Evolutionary conservation across 1,140 invertebrate genomes (phyloP), one percentile per base, ranked within the genome.

Genomic region (Caenorhabditis inopinata): DNA sequence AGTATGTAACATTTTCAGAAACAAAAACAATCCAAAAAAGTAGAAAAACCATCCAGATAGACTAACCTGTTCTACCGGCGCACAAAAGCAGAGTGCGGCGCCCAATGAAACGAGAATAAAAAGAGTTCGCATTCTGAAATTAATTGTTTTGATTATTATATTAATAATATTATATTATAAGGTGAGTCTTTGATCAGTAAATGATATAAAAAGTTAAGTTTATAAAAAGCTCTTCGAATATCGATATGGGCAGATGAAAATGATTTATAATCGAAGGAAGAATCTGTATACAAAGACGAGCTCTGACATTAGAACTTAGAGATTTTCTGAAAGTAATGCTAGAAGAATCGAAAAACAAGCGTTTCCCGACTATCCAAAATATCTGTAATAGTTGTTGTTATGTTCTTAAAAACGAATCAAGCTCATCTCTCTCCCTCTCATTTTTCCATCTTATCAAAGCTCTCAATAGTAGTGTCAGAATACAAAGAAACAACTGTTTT

Each of bases 81-180:
- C 58, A 68, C 32, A 38, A 18, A 68, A 68, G 58, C 58, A 32
- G 32, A 68, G 58, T 68, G 32, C 58, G 32, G 58, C 58, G 58
- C 58, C 35, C 58, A 68, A 68, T 18, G 58, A 68, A 68, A 68
- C 58, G n/a, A 68, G 32, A 27, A 68, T 68, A 16, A 68, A 68
- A 38, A 68, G 58, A 68, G 58, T 68, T 68, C 58, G 58, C 58
- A 68, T 68, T 68, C 58, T 68, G 18, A 32, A 58, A 58, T n/a
- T 53, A 1, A 11, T 5, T 25, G 21, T 27, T 25, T 6, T 51
- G 14, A 23, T 1, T 1, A 51, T 18, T 11, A 9, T 6, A 14
- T 1, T 42, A 42, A 42, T 42, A 42, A 42, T 5, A 7, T 42
- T 42, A 7, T 42, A 42, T n/a, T n/a, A n/a, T n/a, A n/a, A n/a